Evolutionary conservation across 2,797 vertebrate species (phyloP).

Genomic region (Muraenolepis orangiensis): DNA sequence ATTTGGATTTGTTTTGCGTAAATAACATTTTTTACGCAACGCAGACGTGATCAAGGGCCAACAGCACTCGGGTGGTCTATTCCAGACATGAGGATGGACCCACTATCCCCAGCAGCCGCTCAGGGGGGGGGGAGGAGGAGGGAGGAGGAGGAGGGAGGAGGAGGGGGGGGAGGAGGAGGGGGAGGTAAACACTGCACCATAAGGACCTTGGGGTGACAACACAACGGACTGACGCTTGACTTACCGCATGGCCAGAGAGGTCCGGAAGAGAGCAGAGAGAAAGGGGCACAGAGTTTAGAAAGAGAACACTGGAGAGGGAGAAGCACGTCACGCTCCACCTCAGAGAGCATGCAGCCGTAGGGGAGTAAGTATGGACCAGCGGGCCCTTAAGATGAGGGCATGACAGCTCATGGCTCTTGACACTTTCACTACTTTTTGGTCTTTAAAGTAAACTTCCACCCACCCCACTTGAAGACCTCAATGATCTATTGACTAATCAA

Average conservation of each 20-base stretch:
- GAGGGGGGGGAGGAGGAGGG: too few species aligned
- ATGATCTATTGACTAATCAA: neutral
- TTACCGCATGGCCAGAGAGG: constrained; percentile 69
- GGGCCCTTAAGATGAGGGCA: neutral
- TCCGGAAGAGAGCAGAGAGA: constrained; percentile 74
- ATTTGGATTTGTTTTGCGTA: too few species aligned
- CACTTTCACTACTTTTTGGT: neutral
- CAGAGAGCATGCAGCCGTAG: neutral
- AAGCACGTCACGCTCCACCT: neutral
- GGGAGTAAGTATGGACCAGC: neutral
- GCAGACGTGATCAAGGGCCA: neutral
- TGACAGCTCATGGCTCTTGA: neutral
- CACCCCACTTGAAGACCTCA: neutral
- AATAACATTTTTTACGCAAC: too few species aligned
- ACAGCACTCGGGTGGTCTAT: neutral
- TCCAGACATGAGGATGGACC: neutral
- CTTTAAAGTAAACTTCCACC: too few species aligned
- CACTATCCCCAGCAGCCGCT: neutral
- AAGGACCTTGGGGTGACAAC: constrained; percentile 45
- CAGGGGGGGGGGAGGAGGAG: too few species aligned
- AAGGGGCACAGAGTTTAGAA: constrained; percentile 63
- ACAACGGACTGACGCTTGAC: constrained; percentile 52
- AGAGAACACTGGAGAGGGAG: constrained; percentile 33
- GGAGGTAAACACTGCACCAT: constrained; percentile 33
- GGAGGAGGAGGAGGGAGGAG: too few species aligned